These are phyloP conservation scores for Ephydatia muelleri DNA, from an alignment of 37 sponge, comb jelly and placozoan genomes.

Conservation along the genomic window DNA sequence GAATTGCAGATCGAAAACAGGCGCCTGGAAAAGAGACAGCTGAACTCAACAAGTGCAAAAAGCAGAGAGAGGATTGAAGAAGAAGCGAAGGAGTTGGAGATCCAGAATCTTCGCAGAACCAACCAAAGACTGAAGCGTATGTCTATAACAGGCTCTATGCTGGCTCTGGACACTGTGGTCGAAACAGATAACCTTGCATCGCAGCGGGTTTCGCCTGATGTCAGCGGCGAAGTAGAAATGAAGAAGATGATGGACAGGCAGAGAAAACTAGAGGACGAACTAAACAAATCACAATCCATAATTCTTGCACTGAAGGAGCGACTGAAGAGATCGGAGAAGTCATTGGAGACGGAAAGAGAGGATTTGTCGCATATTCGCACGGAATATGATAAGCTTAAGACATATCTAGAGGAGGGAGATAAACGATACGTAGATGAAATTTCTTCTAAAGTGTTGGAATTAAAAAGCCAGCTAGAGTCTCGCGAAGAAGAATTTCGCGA, in stretches of 20 bases:
- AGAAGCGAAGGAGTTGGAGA: slow-evolving; percentile 49
- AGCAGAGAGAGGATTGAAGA: slow-evolving; percentile 33
- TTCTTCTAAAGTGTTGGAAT: not conserved
- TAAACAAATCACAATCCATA: not conserved
- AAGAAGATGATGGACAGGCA: not conserved
- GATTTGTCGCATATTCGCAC: not conserved
- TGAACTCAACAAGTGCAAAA: slow-evolving; percentile 11
- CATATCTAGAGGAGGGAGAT: not conserved
- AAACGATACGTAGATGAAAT: not conserved
- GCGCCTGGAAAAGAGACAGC: slow-evolving; percentile 32
- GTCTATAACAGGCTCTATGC: too few relatives aligned
- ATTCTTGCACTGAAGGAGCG: not conserved
- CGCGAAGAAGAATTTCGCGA: not conserved
- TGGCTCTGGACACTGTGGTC: too few relatives aligned
- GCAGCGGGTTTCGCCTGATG: not conserved
- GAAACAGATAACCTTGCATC: too few relatives aligned
- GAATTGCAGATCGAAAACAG: slow-evolving; percentile 44
- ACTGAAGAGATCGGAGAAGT: not conserved
- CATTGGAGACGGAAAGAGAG: not conserved
- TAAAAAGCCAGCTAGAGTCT: not conserved
- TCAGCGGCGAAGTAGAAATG: not conserved
- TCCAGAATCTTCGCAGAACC: slow-evolving; percentile 42
- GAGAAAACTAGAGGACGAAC: not conserved
- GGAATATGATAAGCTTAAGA: not conserved
- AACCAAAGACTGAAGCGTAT: slow-evolving; percentile 35